Base-by-base conservation (phyloP, 2,113 vertebrate species). In the Antechinus flavipes region DNA sequence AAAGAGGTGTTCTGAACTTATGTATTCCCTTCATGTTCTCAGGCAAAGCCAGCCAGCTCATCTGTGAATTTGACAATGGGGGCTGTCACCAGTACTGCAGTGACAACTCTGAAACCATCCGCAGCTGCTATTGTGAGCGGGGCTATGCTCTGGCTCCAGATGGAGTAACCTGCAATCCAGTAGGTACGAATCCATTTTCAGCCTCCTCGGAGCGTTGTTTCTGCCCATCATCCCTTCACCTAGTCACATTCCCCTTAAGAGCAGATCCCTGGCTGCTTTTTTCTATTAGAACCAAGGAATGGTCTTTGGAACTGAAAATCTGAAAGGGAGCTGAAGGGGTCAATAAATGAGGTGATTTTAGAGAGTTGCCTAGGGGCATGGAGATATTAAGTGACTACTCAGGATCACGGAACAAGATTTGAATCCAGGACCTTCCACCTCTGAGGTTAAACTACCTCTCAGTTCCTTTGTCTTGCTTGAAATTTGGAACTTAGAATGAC, bases 1-100 rank as follows among this genome's bases (percentile, higher is more conserved):
- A 42, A 22, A 23, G 19, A 23, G 3, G 6, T 42, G 35, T 84
- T 19, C 35, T 42, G n/a, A 84, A 42, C 35, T 76, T n/a, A 76
- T 14, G 42, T 42, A 42, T 84, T 84, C 68, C 68, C n/a, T 84
- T 42, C 68, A 23, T 91, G 16, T 42, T 30, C 76, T 91, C 96
- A 99, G 99, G 91, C 0, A 68, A 16, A 12, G 84, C 50, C 19
- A 96, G 61, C 11, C 96, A 93, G 14, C 56, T 97, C 8, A 98
- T 97, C 26, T 99, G 99, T 94, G 96, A 98, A 92, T 98, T 98
- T 14, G 98, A 97, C 55, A 99, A 99, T 0, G 99, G 99, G 1
- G 98, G 98, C 19, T 99, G 99, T 94, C 98, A 99, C 16, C 99
- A 99, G 56, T 99, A 99, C 98, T 99, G 99, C 89, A 49, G 58